Evolutionary conservation across 2,113 vertebrate species (phyloP), one percentile per base, ranked within the genome.

Genomic region (Microcebus ravelobensis): DNA sequence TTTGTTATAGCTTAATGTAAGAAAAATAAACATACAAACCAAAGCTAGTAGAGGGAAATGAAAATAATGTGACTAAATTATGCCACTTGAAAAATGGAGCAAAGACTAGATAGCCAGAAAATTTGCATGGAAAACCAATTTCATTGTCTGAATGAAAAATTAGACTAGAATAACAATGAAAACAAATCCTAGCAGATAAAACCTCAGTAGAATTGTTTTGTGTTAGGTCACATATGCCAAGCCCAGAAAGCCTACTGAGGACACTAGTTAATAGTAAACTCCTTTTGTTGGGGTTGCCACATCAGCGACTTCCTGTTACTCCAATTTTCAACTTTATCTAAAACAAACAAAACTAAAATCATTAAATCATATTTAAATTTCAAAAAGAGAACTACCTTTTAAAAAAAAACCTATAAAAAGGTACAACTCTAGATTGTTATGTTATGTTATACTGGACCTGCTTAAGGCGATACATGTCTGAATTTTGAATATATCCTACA

Each of bases 71-170:
- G 77, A 97, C 79, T 90, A 94, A 95, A 97, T 97, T 90, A 95
- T 36, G 39, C 83, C 94, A 84, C 48, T 85, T 96, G 96, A 96
- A 97, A 97, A 96, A 96, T 93, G 90, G 50, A 91, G 52, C 18
- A 76, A 94, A 91, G 50, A 77, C 87, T 29, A 94, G 76, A 93
- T 42, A 97, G 45, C 83, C 61, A 84, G 80, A 59, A 97, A 94
- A 97, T 97, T 95, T 96, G 89, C 98, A 97, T 97, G 76, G 93
- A 96, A 97, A 97, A 96, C 76, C 90, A 97, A 97, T 97, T 96
- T 94, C 70, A 95, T 76, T 94, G 93, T 95, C 96, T 94, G 36
- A 95, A 95, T 94, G 92, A 97, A 96, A 97, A 97, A 97, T 96
- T 97, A 88, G 50, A 81, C 89, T 87, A 88, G 94, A 95, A 92